Evolutionary conservation across 2,797 vertebrate species (phyloP), one percentile per base, ranked within the genome.

Genomic region (Siniperca undulata): DNA sequence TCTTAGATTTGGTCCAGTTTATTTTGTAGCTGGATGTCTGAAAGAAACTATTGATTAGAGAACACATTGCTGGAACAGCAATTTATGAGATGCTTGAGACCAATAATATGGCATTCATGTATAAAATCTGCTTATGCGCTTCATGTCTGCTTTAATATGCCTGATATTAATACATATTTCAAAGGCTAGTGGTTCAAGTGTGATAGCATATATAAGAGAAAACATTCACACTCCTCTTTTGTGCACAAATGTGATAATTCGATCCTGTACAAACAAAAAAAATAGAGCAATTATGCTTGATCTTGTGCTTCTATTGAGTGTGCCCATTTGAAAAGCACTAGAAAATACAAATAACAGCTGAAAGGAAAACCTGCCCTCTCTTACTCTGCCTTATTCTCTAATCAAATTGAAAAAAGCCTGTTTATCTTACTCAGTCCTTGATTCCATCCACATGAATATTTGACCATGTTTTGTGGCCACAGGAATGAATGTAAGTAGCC

Each of bases 21-120:
- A 78, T 86, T 82, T 75, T 66, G 30, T 75, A 68, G 70, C 36
- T 75, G 27, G 59, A 69, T 52, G 17, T 74, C 70, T 74, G 50
- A 78, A 70, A 74, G 34, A 82, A 82, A 81, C 16, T 66, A 86
- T 85, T 80, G 81, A 87, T 88, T 48, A 56, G 7, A 62, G 9
- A 83, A 78, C 36, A 61, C 55, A 50, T 58, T 59, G 53, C 30
- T 42, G 24, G 67, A 84, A 38, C 46, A 59, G 69, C 50, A 48
- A 77, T 81, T 73, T 87, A n/a, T 52, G 19, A 38, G 36, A 42
- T 56, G 61, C 68, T 67, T 48, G 14, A 61, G 48, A 79, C 74
- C 50, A 81, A 81, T 81, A 69, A 74, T 55, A 66, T 58, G 4
- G 11, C 58, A 56, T 58, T 17, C 46, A 62, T 65, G 53, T 44